Base-by-base conservation (phyloP, 2,113 vertebrate genomes). In the Pavo muticus region DNA sequence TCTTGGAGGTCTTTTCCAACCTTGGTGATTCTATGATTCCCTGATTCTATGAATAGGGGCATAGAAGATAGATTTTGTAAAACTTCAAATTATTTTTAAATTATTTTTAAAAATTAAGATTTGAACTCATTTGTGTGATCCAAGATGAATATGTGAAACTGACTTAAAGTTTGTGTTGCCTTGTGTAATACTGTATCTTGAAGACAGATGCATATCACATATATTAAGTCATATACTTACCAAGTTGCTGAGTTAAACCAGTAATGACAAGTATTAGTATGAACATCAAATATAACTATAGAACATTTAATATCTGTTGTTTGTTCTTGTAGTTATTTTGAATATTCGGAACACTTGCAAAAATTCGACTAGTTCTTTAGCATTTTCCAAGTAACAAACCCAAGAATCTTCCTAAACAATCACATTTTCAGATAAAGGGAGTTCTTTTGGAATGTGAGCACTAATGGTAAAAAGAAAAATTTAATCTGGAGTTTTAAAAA, bases 361-460 rank as follows among this genome's bases (percentile, higher is more conserved):
- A 76, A 72, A 73, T 21, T 1, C 18, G 37, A n/a, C 8, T 35
- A 52, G 3, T 32, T 78, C 4, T 21, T 2, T 10, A 67, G 2
- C 2, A 19, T 84, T 94, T 91, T 81, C 39, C 30, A 78, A 91
- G 64, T 25, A 2, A 35, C 35, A 72, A 79, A 84, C 57, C 4
- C 4, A 70, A 57, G 35, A 54, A 4, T 7, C 3, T 27, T 67
- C 12, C 17, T 77, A 47, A 87, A 18, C 0, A 37, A 25, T 32
- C 21, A 39, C 0, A 1, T 13, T 71, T 80, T 63, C 15, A 80
- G 16, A 32, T 27, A 30, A 5, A 35, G 9, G 4, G 25, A 42
- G 18, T 8, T n/a, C 6, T 71, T 79, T 48, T 70, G 24, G 37
- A 87, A 63, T 4, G 37, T 21, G 35, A 47, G 2, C 3, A 77